Evolutionary conservation across 2,113 vertebrate species (phyloP).

Genomic region (Thamnophis sirtalis): DNA sequence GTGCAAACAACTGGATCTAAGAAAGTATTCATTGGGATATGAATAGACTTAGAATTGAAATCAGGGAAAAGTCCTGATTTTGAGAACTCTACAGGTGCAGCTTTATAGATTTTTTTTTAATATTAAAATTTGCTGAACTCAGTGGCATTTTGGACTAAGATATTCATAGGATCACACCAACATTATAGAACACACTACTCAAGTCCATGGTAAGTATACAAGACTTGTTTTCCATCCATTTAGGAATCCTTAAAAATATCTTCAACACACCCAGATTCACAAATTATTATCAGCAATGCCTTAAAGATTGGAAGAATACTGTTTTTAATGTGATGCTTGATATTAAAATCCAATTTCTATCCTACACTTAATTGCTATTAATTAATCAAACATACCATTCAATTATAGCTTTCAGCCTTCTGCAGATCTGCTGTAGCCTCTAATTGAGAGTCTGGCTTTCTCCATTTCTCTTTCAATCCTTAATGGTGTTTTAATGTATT

Average conservation of each 20-base stretch:
- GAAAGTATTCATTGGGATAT: not conserved
- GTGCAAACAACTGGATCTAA: not conserved
- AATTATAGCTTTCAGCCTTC: conserved; percentile 18
- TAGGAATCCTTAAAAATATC: not conserved
- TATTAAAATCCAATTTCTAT: conserved; percentile 22
- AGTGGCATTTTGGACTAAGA: not conserved
- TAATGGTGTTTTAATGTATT: conserved; percentile 62
- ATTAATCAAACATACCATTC: conserved; percentile 28
- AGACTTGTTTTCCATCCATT: not conserved
- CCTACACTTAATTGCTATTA: conserved; percentile 6
- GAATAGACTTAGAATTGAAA: not conserved
- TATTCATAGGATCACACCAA: not conserved
- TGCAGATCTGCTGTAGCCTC: conserved; percentile 40
- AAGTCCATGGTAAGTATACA: not conserved
- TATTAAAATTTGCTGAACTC: not conserved
- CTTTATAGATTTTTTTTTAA: not conserved
- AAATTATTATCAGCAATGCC: conserved; percentile 1
- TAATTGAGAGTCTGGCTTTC: conserved; percentile 55
- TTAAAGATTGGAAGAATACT: not conserved
- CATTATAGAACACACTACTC: no score
- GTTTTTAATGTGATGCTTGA: not conserved
- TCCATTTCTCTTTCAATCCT: conserved; percentile 61
- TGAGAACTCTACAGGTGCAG: no score
- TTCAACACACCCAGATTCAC: not conserved
- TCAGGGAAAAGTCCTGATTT: not conserved